A percentile compares a stretch with the other conserved stretches of the same genome.
phyloP scores from a whole-genome alignment of 2,797 vertebrate species.

The Sylvia borin region DNA sequence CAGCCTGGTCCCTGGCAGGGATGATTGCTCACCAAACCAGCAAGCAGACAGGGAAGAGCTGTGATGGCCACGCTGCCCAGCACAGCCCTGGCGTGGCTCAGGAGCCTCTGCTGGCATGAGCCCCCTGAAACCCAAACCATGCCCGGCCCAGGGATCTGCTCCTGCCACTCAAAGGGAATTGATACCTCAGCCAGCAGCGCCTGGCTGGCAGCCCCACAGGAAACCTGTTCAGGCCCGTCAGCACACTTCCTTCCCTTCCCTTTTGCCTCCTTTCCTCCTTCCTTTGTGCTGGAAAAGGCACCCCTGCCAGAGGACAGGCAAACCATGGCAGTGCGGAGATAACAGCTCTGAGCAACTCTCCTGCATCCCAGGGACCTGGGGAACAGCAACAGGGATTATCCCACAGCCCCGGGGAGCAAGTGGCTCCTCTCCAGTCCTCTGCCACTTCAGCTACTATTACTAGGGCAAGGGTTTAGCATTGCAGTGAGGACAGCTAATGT shows the following conservation, averaged over 20 bases:
- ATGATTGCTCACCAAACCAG: background rate
- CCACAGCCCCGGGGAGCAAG: background rate
- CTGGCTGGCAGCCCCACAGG: constrained; percentile 19
- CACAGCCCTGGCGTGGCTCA: background rate
- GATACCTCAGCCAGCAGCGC: background rate
- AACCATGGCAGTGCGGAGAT: rapidly evolving
- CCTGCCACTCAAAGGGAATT: constrained; percentile 52
- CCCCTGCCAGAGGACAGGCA: background rate
- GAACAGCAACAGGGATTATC: background rate
- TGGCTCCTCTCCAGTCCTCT: constrained; percentile 9
- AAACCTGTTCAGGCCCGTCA: background rate
- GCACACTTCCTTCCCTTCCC: background rate
- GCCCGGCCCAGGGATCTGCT: constrained; percentile 19
- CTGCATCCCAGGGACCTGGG: background rate
- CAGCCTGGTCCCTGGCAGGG: background rate
- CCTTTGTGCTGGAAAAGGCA: background rate
- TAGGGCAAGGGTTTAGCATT: constrained; percentile 57
- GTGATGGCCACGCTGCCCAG: background rate
- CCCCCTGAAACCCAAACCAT: constrained; percentile 47
- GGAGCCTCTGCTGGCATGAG: background rate
- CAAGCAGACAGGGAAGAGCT: background rate
- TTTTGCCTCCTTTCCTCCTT: background rate
- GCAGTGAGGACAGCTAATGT: constrained; percentile 51
- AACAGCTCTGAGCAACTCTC: background rate
- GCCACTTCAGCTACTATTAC: constrained; percentile 44